Conservation (phyloP, 2,113 vertebrate genomes). For the Cinclus cinclus region DNA sequence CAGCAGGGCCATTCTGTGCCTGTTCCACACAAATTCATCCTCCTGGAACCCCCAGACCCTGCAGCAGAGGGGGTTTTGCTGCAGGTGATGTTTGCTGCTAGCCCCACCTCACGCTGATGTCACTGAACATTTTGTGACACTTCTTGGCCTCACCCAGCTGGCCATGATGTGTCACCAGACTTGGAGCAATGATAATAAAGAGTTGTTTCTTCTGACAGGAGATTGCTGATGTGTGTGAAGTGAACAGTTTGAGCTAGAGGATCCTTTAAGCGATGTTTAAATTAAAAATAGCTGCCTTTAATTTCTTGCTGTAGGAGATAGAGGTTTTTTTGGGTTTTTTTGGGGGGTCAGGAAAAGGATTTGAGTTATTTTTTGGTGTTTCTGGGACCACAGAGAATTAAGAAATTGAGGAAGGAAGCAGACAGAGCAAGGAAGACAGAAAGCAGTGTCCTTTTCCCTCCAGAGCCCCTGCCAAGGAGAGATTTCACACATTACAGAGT, state of each 20-base stretch:
- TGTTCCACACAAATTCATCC: not conserved
- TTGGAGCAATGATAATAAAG: not conserved
- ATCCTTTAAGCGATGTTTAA: not conserved
- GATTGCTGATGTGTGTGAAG: not conserved
- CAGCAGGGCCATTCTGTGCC: not conserved
- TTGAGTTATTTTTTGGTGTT: not conserved
- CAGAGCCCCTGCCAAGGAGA: not conserved
- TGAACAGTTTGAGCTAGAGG: not conserved
- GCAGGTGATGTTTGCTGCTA: not conserved
- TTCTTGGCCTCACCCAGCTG: not conserved
- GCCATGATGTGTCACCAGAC: not conserved
- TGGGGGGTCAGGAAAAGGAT: not conserved
- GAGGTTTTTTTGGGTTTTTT: fast-evolving
- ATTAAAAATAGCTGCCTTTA: not conserved
- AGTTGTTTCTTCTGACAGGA: not conserved
- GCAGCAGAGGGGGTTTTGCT: not conserved
- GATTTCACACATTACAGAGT: not conserved
- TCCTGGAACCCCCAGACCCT: not conserved
- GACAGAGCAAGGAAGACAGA: not conserved
- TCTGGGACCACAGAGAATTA: not conserved
- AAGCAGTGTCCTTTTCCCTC: not conserved
- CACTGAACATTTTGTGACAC: not conserved
- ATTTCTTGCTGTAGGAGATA: not conserved
- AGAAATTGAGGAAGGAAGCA: not conserved
- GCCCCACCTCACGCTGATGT: not conserved